A percentile compares a stretch with the other conserved stretches of the same genome.
Conservation (phyloP, 92 coral and sea anemone genomes). For the Meandrina meandrites region DNA sequence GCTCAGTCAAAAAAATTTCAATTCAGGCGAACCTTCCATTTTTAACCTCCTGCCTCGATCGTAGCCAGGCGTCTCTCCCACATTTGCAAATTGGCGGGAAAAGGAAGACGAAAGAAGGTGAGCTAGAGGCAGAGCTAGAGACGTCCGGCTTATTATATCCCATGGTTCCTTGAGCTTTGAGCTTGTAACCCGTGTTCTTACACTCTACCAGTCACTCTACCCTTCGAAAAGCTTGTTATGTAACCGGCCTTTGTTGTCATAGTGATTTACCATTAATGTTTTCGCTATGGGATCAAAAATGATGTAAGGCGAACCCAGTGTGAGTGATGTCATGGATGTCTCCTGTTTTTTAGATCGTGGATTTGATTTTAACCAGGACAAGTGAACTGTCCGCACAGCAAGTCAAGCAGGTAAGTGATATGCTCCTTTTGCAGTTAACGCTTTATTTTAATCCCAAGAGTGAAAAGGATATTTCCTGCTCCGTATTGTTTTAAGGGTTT, state of each 20-base stretch:
- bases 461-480: background rate
- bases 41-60: too few relatives aligned
- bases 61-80: background rate
- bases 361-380: slow-evolving; percentile 68
- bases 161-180: background rate
- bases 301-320: background rate
- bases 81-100: background rate
- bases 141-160: background rate
- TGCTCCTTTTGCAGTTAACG: background rate
- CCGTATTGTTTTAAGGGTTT: background rate
- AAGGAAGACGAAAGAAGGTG: background rate
- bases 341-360: slow-evolving; percentile 57
- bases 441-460: background rate
- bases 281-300: too few relatives aligned
- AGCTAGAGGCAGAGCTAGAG: background rate
- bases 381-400: slow-evolving; percentile 72
- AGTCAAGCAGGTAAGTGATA: slow-evolving; percentile 59
- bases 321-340: background rate
- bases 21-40: too few relatives aligned
- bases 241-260: too few relatives aligned
- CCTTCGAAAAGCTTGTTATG: background rate
- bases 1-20: too few relatives aligned
- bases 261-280: too few relatives aligned
- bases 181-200: background rate
- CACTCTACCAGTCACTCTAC: background rate